Evolutionary conservation across 2,113 vertebrate species (phyloP).

Genomic region (Neodon shergylaensis): DNA sequence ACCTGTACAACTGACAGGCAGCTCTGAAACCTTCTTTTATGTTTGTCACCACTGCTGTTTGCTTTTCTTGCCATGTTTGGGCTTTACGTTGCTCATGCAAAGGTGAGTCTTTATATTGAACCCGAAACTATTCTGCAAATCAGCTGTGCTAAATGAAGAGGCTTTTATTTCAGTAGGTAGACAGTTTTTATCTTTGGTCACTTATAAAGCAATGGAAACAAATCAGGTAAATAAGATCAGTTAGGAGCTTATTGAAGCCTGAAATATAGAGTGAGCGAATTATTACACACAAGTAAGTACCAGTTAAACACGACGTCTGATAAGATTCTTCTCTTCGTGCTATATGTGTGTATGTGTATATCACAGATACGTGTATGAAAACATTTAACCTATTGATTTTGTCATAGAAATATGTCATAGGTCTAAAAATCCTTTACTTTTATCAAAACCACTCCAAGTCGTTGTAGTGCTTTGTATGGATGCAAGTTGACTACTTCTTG

Average conservation of each 20-base stretch:
- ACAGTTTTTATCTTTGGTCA: slow-evolving; percentile 61
- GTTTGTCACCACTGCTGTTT: not conserved
- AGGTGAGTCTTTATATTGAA: slow-evolving; percentile 54
- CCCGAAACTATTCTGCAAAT: slow-evolving; percentile 37
- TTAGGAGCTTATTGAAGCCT: slow-evolving; percentile 47
- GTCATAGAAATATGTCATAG: not conserved
- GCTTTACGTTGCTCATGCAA: slow-evolving; percentile 8
- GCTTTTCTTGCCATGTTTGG: not conserved
- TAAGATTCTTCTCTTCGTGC: not conserved
- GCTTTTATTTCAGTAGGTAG: slow-evolving; percentile 38
- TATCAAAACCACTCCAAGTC: not conserved
- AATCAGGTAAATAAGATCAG: slow-evolving; percentile 55
- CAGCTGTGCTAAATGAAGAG: not conserved
- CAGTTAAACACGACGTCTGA: not conserved
- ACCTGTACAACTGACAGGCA: slow-evolving; percentile 66
- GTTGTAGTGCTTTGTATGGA: slow-evolving; percentile 2
- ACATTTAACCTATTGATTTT: slow-evolving; percentile 45
- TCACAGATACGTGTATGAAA: not conserved
- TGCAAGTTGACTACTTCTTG: not conserved
- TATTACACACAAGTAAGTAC: slow-evolving; percentile 14
- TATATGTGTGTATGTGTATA: not conserved
- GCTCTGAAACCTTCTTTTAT: not conserved
- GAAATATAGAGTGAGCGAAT: slow-evolving; percentile 36
- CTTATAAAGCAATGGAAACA: slow-evolving; percentile 37
- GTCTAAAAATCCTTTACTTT: slow-evolving; percentile 40